phyloP scores from a whole-genome alignment of 2,113 vertebrate species.

The Stictonetta naevosa region DNA sequence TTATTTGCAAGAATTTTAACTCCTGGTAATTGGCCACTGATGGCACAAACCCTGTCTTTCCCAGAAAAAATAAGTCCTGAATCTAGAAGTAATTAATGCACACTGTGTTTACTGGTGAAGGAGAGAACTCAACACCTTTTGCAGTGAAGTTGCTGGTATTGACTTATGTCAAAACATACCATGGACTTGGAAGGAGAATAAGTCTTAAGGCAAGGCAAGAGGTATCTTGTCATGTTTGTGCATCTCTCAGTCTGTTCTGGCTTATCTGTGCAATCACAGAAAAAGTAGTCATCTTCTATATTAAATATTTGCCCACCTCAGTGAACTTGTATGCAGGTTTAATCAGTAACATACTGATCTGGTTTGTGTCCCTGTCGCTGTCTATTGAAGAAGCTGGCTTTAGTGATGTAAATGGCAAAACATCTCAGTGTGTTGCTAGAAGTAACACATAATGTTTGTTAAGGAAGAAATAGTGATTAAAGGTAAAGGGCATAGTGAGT shows the following conservation, averaged over 20 bases:
- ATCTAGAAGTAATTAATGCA: neutral
- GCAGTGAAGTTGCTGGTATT: neutral
- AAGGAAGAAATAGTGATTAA: neutral
- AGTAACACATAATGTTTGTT: neutral
- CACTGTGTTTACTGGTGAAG: neutral
- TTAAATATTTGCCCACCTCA: neutral
- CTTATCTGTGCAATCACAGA: neutral
- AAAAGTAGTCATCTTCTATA: neutral
- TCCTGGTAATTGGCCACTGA: neutral
- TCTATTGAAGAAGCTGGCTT: conserved; percentile 14
- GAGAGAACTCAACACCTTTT: neutral
- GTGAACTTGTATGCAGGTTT: neutral
- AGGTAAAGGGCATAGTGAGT: neutral
- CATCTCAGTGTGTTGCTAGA: neutral
- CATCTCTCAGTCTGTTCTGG: neutral
- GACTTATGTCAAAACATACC: neutral
- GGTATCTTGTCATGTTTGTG: neutral
- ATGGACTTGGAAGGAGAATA: neutral
- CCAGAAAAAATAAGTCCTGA: neutral
- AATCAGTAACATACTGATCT: conserved; percentile 44
- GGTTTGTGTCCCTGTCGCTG: neutral
- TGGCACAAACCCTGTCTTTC: neutral
- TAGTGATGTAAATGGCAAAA: neutral
- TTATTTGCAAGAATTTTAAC: conserved; percentile 6
- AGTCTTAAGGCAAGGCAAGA: neutral